Conservation (phyloP, 2,113 vertebrate genomes). For the Glaucidium brasilianum region DNA sequence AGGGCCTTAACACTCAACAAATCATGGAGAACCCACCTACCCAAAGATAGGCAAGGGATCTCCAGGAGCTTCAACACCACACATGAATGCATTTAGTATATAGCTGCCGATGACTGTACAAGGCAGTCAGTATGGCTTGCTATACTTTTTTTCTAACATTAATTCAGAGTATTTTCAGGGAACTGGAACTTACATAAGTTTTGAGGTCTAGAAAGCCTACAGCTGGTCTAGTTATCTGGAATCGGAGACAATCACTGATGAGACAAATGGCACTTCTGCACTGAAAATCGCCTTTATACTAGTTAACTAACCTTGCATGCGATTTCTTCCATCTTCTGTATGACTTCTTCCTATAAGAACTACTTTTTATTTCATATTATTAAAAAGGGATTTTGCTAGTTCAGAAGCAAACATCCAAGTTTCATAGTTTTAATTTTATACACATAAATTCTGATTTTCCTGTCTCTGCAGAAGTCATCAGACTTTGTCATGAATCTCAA, state of each 20-base stretch:
- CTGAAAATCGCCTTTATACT: fast-evolving
- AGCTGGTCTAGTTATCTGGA: neutral
- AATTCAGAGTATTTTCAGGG: neutral
- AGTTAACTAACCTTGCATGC: neutral
- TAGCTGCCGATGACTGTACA: neutral
- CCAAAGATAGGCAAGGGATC: neutral
- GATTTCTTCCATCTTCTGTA: neutral
- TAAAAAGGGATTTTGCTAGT: neutral
- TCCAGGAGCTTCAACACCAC: neutral
- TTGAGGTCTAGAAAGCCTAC: neutral
- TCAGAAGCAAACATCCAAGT: neutral
- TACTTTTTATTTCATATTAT: neutral
- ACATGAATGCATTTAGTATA: fast-evolving
- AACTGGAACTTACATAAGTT: neutral
- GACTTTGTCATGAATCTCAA: neutral
- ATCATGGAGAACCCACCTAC: neutral
- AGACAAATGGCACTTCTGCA: neutral
- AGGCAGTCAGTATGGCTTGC: neutral
- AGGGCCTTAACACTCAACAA: neutral
- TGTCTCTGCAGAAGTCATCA: neutral
- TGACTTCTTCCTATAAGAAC: neutral
- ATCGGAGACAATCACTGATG: neutral
- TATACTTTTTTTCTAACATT: neutral
- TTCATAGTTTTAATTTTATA: neutral
- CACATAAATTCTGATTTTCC: neutral